phyloP scores from a whole-genome alignment of 2,797 vertebrate species.

The Diceros bicornis region DNA sequence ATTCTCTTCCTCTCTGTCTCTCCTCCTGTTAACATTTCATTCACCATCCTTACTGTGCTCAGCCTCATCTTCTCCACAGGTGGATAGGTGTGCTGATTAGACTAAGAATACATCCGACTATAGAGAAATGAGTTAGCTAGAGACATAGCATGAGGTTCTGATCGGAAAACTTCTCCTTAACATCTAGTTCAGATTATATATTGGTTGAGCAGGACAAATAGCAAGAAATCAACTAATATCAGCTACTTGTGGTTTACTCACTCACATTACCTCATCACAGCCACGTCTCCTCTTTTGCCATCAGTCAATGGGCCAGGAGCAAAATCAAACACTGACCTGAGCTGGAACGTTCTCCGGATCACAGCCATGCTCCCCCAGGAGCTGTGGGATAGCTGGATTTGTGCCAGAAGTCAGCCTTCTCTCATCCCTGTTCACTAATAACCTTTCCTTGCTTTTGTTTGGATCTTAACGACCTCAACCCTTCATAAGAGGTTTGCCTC shows the following conservation, averaged over 20 bases:
- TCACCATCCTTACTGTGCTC: background rate
- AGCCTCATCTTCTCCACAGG: background rate
- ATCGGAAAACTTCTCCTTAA: conserved; percentile 6
- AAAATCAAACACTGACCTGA: conserved; percentile 30
- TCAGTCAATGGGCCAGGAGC: conserved; percentile 23
- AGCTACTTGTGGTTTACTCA: conserved; percentile 22
- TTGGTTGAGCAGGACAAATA: background rate
- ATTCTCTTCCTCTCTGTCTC: background rate
- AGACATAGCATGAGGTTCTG: background rate
- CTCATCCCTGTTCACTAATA: background rate
- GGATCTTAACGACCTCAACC: conserved; percentile 52
- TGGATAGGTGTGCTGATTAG: background rate
- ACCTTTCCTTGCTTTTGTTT: background rate
- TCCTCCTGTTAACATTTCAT: background rate
- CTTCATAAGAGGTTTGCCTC: conserved; percentile 27
- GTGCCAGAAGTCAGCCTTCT: background rate
- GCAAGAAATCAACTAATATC: conserved; percentile 35
- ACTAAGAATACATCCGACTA: background rate
- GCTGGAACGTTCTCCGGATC: background rate
- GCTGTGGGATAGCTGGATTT: background rate
- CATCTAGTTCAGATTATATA: background rate
- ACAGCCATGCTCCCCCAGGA: background rate
- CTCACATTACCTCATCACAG: conserved; percentile 59
- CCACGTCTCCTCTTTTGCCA: background rate
- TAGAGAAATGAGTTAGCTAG: conserved; percentile 4